Percentiles rank a stretch among this genome's conserved stretches.
These are phyloP conservation scores for Malurus splendens DNA, from an alignment of 2,797 vertebrate genomes.

Conservation along the genomic window DNA sequence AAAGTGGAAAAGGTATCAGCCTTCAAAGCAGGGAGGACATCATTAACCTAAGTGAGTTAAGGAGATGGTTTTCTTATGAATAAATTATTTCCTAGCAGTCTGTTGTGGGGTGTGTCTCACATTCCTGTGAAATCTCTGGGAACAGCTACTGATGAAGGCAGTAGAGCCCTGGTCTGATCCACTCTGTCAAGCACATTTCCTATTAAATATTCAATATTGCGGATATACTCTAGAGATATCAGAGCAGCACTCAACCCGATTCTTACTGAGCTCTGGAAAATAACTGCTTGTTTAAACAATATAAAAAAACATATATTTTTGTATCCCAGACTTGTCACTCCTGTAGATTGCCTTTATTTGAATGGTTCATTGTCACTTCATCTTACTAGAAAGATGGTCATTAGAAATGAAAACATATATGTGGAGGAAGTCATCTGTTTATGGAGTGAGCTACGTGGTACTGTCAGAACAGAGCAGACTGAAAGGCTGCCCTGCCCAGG, in stretches of 20 bases:
- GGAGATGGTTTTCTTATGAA: slow-evolving; percentile 9
- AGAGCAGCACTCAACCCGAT: background rate
- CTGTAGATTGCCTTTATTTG: background rate
- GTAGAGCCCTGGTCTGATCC: background rate
- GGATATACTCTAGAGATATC: background rate
- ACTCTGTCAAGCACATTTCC: background rate
- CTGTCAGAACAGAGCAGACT: background rate
- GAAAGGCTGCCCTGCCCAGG: background rate
- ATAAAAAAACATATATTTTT: background rate
- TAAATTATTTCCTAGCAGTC: slow-evolving; percentile 2
- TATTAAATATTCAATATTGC: background rate
- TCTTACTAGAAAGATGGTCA: background rate
- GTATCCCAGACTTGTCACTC: background rate
- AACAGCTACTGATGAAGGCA: background rate
- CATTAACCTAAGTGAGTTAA: slow-evolving; percentile 12
- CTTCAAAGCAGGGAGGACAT: slow-evolving; percentile 30
- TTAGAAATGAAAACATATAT: background rate
- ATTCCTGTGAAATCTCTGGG: background rate
- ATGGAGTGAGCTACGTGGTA: background rate
- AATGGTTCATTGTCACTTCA: background rate
- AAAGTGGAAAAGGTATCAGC: slow-evolving; percentile 40
- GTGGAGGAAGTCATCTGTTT: background rate
- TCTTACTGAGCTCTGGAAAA: slow-evolving; percentile 1
- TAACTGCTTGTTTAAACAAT: background rate
- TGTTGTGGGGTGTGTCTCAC: background rate